Percentiles rank a stretch among this genome's conserved stretches.
Evolutionary conservation across 2,113 vertebrate species (phyloP).

Genomic region (Cathartes aura): DNA sequence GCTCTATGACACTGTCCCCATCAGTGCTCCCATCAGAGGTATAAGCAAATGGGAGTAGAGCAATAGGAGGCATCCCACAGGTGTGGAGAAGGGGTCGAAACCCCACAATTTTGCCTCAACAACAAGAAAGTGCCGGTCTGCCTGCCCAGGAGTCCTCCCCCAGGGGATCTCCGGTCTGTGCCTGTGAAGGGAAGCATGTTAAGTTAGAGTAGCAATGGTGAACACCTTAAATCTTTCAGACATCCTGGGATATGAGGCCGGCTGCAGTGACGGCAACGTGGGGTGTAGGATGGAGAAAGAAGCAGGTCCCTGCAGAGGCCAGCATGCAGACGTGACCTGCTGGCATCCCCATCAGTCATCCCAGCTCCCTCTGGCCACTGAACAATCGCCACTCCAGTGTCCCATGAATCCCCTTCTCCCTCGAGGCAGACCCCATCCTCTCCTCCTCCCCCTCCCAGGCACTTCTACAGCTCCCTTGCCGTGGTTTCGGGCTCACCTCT

Average conservation of each 20-base stretch:
- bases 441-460: neutral
- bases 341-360: neutral
- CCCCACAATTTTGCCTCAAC: neutral
- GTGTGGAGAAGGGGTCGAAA: neutral
- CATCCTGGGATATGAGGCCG: neutral
- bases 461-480: neutral
- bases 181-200: neutral
- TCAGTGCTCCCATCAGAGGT: neutral
- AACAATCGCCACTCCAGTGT: neutral
- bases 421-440: neutral
- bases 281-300: neutral
- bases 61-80: neutral
- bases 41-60: neutral
- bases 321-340: neutral
- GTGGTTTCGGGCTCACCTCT: neutral
- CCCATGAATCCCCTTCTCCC: neutral
- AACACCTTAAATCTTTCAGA: neutral
- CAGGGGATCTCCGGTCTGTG: neutral
- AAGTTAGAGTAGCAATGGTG: neutral
- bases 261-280: too few species aligned
- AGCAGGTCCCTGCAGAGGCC: neutral
- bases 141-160: neutral
- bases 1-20: neutral
- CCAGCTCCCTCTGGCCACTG: neutral
- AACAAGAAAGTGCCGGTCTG: neutral